phyloP scores from a whole-genome alignment of 1,140 invertebrate species.

The Marisa cornuarietis region DNA sequence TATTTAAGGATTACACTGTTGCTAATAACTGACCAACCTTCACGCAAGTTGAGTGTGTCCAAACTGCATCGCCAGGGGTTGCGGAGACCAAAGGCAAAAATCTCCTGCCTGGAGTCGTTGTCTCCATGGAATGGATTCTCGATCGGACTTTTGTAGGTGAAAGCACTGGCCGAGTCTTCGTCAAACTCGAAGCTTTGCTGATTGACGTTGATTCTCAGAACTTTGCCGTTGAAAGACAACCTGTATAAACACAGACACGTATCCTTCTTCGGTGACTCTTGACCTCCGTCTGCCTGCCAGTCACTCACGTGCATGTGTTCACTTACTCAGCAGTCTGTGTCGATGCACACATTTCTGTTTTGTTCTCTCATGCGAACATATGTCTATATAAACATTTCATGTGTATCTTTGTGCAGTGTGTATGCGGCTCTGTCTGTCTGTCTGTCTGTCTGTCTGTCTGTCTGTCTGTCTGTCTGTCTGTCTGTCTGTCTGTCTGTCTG shows the following conservation, averaged over 20 bases:
- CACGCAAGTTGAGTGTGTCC: constrained; percentile 47
- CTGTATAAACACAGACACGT: not conserved
- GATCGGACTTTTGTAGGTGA: constrained; percentile 26
- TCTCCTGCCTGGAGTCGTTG: constrained; percentile 44
- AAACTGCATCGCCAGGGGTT: constrained; percentile 63
- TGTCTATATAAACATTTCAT: too few relatives aligned
- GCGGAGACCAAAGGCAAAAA: constrained; percentile 60
- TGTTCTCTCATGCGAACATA: too few relatives aligned
- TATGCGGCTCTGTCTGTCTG: too few relatives aligned
- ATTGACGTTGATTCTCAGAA: constrained; percentile 25
- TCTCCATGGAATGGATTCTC: constrained; percentile 45
- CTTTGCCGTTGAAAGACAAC: constrained; percentile 26
- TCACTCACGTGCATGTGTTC: too few relatives aligned
- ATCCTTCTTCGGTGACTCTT: not conserved
- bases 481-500: too few relatives aligned
- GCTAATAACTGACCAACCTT: constrained; percentile 28
- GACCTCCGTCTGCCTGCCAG: too few relatives aligned
- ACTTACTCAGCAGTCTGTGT: too few relatives aligned
- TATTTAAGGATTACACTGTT: not conserved
- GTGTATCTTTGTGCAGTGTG: too few relatives aligned
- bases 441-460: too few relatives aligned
- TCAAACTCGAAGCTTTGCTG: constrained; percentile 7
- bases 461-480: not conserved
- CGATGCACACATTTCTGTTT: too few relatives aligned
- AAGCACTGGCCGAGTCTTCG: constrained; percentile 13